These are phyloP conservation scores for Macaca fascicularis DNA, from an alignment of 2,113 vertebrate genomes.

Conservation along the genomic window T2T-MFA8v1.1 NC_088377.1:157825501-157826000, in stretches of 20 bases:
- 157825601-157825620: background rate
- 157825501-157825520: background rate
- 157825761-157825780: background rate
- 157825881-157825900: background rate
- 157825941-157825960: background rate
- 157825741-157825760: background rate
- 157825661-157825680: background rate
- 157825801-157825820: background rate
- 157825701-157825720: background rate
- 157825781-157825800: background rate
- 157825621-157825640: background rate
- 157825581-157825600: background rate
- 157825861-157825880: background rate
- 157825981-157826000: background rate
- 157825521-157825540: background rate
- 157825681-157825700: background rate
- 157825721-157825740: background rate
- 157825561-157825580: background rate
- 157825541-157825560: background rate
- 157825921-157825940: background rate
- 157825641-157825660: background rate
- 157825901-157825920: constrained; percentile 36
- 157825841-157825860: background rate
- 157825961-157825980: background rate
- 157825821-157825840: background rate